Evolutionary conservation across 2,797 vertebrate species (phyloP).

Genomic region (Notolepis coatsorum): DNA sequence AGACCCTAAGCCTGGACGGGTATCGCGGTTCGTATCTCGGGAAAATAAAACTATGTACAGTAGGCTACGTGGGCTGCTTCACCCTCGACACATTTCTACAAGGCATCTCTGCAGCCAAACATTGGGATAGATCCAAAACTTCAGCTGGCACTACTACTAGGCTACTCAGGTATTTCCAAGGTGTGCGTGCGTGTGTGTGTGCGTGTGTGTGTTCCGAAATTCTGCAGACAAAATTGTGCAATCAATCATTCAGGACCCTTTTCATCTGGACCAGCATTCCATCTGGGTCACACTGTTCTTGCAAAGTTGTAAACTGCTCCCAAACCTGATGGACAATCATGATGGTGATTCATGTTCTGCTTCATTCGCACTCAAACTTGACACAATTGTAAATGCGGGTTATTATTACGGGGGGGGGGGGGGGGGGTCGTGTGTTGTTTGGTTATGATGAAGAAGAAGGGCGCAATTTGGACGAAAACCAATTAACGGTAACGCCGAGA

Average conservation of each 20-base stretch:
- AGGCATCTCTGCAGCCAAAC: neutral
- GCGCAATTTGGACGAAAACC: conserved; percentile 21
- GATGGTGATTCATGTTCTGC: conserved; percentile 32
- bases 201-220: conserved; percentile 1
- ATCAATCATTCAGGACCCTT: conserved; percentile 35
- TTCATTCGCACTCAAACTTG: no score
- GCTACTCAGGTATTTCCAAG: no score
- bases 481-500: conserved; percentile 49
- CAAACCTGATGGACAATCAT: conserved; percentile 10
- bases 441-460: conserved; percentile 30
- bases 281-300: conserved; percentile 12
- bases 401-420: no score
- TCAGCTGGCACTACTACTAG: neutral
- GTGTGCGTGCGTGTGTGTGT: no score
- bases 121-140: neutral
- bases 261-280: conserved; percentile 26
- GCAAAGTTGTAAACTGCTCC: conserved; percentile 22
- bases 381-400: no score
- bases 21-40: no score
- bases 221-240: neutral
- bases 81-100: neutral
- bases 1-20: neutral
- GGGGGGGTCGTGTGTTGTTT: neutral
- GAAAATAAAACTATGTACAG: neutral
- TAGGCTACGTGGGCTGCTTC: no score